Conservation (phyloP, 2,113 vertebrate genomes). For the Sinocyclocheilus rhinocerous region DNA sequence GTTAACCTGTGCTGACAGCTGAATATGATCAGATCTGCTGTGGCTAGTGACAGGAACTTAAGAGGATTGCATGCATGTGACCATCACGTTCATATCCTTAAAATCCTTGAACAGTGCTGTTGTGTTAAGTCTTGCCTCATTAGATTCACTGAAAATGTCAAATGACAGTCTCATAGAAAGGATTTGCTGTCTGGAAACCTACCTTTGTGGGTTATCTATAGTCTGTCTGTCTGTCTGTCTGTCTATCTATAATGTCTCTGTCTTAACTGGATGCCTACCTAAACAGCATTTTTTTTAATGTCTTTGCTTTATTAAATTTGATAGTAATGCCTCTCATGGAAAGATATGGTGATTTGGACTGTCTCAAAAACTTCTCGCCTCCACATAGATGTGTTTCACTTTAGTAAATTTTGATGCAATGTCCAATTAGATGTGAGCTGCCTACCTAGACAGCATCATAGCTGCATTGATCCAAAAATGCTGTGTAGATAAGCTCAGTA, state of each 20-base stretch:
- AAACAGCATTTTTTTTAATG: not conserved
- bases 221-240: no score
- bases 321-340: not conserved
- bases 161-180: not conserved
- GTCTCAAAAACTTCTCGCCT: not conserved
- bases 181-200: not conserved
- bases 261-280: not conserved
- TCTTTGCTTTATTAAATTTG: not conserved
- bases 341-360: not conserved
- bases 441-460: not conserved
- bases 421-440: not conserved
- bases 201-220: not conserved
- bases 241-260: not conserved
- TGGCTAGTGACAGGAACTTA: not conserved
- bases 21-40: not conserved
- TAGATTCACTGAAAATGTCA: conserved; percentile 26
- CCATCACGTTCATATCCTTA: conserved; percentile 1
- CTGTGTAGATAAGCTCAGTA: not conserved
- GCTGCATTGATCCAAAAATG: not conserved
- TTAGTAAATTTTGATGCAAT: not conserved
- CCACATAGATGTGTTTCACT: not conserved
- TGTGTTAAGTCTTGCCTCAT: conserved; percentile 32
- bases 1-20: conserved; percentile 13
- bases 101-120: conserved; percentile 24
- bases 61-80: conserved; percentile 20